Base-by-base conservation (phyloP, 2,113 vertebrate species). In the Vulpes lagopus region DNA sequence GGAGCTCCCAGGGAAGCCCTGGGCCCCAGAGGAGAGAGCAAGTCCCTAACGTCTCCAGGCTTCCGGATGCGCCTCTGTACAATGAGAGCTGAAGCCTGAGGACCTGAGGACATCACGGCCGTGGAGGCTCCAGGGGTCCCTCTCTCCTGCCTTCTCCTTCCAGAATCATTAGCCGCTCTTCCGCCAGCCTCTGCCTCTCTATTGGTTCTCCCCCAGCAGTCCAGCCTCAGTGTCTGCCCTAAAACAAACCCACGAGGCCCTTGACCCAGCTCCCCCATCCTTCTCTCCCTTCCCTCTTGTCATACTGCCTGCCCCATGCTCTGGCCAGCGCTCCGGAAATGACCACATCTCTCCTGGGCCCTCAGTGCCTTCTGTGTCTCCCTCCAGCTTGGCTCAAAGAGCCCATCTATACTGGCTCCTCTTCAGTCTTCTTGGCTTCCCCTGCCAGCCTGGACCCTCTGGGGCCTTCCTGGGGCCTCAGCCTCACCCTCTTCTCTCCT, bases 21-120 rank as follows among this genome's bases (percentile, higher is more conserved):
- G 0, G 32, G 55, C 14, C 71, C 20, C 4, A 9, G 60, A 35
- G 25, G 30, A 20, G 65, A 30, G 80, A 9, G 22, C 0, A 0
- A 23, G 57, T 65, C 51, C 59, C 30, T 17, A 22, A 3, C 55
- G 64, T 22, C 19, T 32, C n/a, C 5, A 49, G 51, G 11, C 7
- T 12, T 86, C 73, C 3, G 5, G 0, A 5, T 6, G 51, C 30
- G 16, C 38, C 69, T 27, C 78, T 51, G 67, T n/a, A 27, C 23
- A 55, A 32, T 6, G 15, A 88, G 38, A 80, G 10, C 49, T 59
- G 27, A n/a, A 14, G 8, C 11, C 0, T 4, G 53, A 69, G 71
- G 62, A 23, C 49, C 76, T 0, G 3, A 27, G 55, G 5, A 32
- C 60, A 14, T 35, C 35, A 11, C 76, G 0, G 0, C 16, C 11